phyloP scores from a whole-genome alignment of 2,113 vertebrate species.

The Acrocephalus kingi region DNA sequence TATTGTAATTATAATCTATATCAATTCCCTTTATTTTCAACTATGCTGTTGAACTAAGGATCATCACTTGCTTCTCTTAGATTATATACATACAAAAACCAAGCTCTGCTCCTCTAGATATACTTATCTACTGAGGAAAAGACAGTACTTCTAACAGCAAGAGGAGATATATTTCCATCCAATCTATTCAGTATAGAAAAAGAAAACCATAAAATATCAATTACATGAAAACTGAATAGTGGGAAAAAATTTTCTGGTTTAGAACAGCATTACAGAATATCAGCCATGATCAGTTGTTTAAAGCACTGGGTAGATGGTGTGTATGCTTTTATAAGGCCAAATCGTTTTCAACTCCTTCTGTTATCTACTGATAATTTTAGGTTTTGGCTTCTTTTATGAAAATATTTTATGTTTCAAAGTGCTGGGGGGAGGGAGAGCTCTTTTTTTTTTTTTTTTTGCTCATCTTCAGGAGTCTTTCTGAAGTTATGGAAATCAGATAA shows the following conservation, averaged over 20 bases:
- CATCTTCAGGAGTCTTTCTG: not conserved
- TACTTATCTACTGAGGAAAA: not conserved
- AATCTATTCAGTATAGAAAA: not conserved
- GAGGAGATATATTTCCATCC: not conserved
- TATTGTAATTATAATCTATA: not conserved
- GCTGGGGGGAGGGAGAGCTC: fast-evolving
- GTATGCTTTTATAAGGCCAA: not conserved
- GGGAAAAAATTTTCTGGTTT: not conserved
- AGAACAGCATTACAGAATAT: not conserved
- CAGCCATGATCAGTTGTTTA: not conserved
- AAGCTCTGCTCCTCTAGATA: not conserved
- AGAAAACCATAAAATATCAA: not conserved
- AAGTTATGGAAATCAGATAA: not conserved
- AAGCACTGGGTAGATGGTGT: not conserved
- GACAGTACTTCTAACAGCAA: not conserved
- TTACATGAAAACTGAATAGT: not conserved
- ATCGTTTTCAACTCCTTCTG: not conserved
- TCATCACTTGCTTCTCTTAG: not conserved
- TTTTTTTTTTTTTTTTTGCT: not conserved
- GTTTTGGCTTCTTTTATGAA: not conserved
- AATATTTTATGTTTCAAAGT: not conserved
- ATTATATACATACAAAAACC: no score
- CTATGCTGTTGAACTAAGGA: not conserved
- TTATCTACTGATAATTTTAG: not conserved
- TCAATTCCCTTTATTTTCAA: not conserved